phyloP scores from a whole-genome alignment of 2,888 invertebrate species.

The Carpatolechia fugitivella region DNA sequence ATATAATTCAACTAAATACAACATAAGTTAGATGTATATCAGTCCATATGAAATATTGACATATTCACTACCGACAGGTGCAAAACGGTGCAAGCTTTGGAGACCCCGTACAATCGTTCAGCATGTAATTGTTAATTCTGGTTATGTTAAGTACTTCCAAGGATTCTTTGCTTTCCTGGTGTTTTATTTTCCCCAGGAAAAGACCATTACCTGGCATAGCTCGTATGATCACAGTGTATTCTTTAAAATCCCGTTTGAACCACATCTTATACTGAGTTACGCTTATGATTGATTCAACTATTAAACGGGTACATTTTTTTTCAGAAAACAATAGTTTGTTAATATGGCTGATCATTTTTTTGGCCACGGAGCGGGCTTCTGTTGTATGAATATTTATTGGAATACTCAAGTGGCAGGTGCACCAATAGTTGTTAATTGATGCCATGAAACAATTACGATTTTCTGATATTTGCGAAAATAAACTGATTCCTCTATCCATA shows the following conservation, averaged over 20 bases:
- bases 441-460: slow-evolving; percentile 28
- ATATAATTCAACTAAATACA: neutral
- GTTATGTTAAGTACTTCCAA: neutral
- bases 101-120: neutral
- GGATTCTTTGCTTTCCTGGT: neutral
- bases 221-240: neutral
- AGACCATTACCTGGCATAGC: neutral
- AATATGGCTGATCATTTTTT: neutral
- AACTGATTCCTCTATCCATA: slow-evolving; percentile 81
- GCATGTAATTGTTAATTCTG: neutral
- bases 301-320: neutral
- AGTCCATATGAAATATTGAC: no score
- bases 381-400: neutral
- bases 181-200: neutral
- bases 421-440: neutral
- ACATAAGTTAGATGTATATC: neutral
- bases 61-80: no score
- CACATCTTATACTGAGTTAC: neutral
- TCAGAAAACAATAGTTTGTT: neutral
- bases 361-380: neutral
- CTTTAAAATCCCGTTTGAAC: neutral
- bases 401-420: neutral
- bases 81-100: neutral
- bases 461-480: slow-evolving; percentile 83
- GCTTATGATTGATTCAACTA: neutral